Evolutionary conservation across 1,140 invertebrate genomes (phyloP), one percentile per base, ranked within the genome.

Genomic region (Drosophila malerkotliana): DNA sequence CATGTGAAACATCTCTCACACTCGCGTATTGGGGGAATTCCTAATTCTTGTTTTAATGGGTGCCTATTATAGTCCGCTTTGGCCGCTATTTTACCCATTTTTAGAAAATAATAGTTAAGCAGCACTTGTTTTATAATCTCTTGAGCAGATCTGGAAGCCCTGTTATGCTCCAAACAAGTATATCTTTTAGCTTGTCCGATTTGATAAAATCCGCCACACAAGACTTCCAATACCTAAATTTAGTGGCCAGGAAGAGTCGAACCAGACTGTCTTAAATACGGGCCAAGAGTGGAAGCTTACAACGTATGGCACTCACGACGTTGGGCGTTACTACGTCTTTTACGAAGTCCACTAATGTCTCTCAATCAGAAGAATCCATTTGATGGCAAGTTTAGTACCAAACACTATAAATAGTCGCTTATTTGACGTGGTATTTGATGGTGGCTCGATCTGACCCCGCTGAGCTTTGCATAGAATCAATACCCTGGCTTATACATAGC

Each of bases 401-500:
- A 37, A 37, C 34, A 37, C 5, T 8, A 9, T 37, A 37, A 37
- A 37, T 37, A 37, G 7, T 37, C 5, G 34, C 7, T 37, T 2
- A 37, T 37, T 37, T 37, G 34, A 12, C 34, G 12, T 37, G 34
- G 18, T 18, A 18, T 18, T 18, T 18, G 18, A 18, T 18, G 34
- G 7, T 9, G 34, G 6, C 34, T 37, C 34, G 6, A 8, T 9
- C 34, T 12, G 34, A 12, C 6, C 9, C 34, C 8, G 34, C 34
- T 37, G 34, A 37, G 12, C 34, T 37, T 37, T 37, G 34, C 34
- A 37, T 9, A 12, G 34, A 6, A 8, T 37, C 3, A 12, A 37
- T 37, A 37, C 34, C 92, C 92, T 9, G 81, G 44, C 80, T 92
- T 60, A 28, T 37, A 37, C 9, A 37, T 37, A 8, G 9, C 34